Conservation (phyloP, 2,888 invertebrate species). For the Rotaria socialis region DNA sequence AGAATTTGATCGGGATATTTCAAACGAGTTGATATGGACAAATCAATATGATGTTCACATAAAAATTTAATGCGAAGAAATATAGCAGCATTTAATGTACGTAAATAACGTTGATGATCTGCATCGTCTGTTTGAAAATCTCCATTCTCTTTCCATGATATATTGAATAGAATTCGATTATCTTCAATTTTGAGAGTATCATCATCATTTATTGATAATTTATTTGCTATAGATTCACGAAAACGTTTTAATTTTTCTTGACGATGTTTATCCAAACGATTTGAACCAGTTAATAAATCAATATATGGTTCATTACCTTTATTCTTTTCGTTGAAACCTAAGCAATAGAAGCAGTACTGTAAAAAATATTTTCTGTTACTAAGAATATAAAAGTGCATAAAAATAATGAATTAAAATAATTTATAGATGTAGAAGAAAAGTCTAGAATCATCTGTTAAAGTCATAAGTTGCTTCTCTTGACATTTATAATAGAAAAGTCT, state of each 20-base stretch:
- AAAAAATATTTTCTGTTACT: no score
- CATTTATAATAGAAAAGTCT: no score
- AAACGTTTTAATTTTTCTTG: conserved; percentile 21
- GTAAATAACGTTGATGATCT: conserved; percentile 6
- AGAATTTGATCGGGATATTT: neutral
- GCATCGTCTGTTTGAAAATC: neutral
- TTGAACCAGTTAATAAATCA: neutral
- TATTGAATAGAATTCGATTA: neutral
- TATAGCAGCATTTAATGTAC: conserved; percentile 1
- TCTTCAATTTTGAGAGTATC: neutral
- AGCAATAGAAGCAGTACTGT: neutral
- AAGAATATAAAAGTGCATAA: no score
- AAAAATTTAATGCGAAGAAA: neutral
- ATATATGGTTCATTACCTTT: neutral
- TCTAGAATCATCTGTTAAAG: no score
- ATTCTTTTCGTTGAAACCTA: neutral
- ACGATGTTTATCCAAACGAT: neutral
- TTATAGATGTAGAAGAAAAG: no score
- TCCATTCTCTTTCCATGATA: neutral
- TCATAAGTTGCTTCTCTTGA: no score
- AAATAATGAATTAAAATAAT: no score
- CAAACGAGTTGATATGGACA: neutral
- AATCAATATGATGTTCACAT: neutral
- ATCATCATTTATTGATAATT: neutral
- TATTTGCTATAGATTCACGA: neutral